phyloP scores from a whole-genome alignment of 2,113 vertebrate genomes.

The Struthidea cinerea region DNA sequence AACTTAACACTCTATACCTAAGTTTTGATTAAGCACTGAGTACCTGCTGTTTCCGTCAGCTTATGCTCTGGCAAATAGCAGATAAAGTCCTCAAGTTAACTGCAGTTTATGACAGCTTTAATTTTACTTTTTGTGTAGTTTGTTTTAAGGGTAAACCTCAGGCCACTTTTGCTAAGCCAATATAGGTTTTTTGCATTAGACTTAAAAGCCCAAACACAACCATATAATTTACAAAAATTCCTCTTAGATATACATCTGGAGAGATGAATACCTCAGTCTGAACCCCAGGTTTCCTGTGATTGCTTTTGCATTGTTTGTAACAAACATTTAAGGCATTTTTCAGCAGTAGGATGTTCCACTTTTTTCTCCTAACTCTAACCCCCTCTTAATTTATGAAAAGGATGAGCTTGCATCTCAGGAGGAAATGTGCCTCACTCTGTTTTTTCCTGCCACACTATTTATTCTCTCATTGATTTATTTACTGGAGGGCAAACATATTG shows the following conservation, averaged over 20 bases:
- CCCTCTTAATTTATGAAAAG: neutral
- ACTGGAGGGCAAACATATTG: conserved; percentile 1
- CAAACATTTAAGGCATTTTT: neutral
- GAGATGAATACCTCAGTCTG: neutral
- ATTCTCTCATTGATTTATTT: conserved; percentile 8
- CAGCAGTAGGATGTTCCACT: neutral
- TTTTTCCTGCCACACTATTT: neutral
- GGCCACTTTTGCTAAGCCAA: neutral
- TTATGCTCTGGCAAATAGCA: neutral
- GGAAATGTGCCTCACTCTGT: neutral
- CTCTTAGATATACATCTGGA: neutral
- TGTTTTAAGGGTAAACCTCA: neutral
- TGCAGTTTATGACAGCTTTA: neutral
- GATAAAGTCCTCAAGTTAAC: neutral
- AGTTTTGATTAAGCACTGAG: neutral
- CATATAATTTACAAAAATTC: neutral
- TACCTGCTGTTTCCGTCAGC: neutral
- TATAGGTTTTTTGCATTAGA: neutral
- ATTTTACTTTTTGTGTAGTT: neutral
- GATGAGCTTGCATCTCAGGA: neutral
- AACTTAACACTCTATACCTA: neutral
- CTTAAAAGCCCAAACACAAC: accelerated
- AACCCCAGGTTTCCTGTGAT: neutral
- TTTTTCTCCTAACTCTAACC: neutral
- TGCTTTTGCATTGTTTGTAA: neutral